Percentiles rank a stretch among this genome's conserved stretches.
phyloP scores from a whole-genome alignment of 1,140 invertebrate species.

The Hylyphantes graminicola region DNA sequence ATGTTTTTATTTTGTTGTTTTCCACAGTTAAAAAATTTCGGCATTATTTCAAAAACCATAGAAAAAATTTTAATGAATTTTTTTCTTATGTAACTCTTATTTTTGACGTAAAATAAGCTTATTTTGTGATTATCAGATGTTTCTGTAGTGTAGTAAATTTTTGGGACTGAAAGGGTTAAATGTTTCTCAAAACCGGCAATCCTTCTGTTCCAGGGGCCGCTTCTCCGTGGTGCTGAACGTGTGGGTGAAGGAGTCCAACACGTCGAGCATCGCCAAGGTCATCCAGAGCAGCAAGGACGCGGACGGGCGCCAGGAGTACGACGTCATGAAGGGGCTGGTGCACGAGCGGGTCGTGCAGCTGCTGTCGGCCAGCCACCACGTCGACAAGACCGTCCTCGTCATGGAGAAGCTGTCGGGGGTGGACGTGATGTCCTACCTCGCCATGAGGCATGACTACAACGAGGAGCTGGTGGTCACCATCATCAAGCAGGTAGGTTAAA shows the following conservation, averaged over 20 bases:
- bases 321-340: constrained; percentile 80
- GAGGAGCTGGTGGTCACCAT: constrained; percentile 90
- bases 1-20: neutral
- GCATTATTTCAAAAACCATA: no score
- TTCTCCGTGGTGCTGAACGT: constrained; percentile 86
- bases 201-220: constrained; percentile 74
- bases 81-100: no score
- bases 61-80: no score
- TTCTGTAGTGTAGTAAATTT: no score
- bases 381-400: constrained; percentile 68
- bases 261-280: constrained; percentile 58
- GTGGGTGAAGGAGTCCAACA: constrained; percentile 66
- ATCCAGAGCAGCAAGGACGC: constrained; percentile 32
- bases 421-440: constrained; percentile 89
- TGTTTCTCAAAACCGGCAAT: constrained; percentile 27
- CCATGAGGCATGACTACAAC: constrained; percentile 85
- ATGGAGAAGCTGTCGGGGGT: constrained; percentile 90
- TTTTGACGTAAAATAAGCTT: no score
- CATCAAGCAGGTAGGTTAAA: constrained; percentile 77
- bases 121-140: no score
- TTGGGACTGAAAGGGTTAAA: no score
- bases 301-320: constrained; percentile 75
- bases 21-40: no score
- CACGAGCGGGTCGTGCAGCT: constrained; percentile 87
- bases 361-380: constrained; percentile 69